Percentiles rank a stretch among this genome's conserved stretches.
phyloP scores from a whole-genome alignment of 2,888 invertebrate genomes.

The Ctena decussata region DNA sequence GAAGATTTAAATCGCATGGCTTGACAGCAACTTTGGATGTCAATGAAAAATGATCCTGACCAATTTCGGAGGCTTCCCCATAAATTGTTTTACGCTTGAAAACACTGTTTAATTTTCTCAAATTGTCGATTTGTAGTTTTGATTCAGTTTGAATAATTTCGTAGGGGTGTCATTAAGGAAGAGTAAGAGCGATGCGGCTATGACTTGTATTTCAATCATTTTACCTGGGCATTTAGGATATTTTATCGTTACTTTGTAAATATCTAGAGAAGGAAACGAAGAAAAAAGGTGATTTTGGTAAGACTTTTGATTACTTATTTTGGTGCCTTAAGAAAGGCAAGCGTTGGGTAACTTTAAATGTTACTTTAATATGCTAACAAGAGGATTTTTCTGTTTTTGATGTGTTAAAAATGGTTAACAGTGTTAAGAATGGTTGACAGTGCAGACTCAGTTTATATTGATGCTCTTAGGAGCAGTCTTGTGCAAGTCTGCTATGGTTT shows the following conservation, averaged over 20 bases:
- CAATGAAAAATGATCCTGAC: slow-evolving; percentile 55
- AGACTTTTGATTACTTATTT: too few relatives aligned
- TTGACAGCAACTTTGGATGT: slow-evolving; percentile 60
- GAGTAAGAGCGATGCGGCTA: background rate
- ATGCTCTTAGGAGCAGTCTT: too few relatives aligned
- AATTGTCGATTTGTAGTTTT: slow-evolving; percentile 11
- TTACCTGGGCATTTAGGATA: background rate
- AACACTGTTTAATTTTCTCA: slow-evolving; percentile 14
- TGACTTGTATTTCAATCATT: background rate
- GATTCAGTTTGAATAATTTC: slow-evolving; percentile 3
- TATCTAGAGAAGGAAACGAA: too few relatives aligned
- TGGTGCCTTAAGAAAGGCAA: too few relatives aligned
- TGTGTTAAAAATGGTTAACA: too few relatives aligned
- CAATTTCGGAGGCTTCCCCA: slow-evolving; percentile 27
- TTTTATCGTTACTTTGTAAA: too few relatives aligned
- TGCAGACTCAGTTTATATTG: too few relatives aligned
- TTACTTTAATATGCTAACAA: too few relatives aligned
- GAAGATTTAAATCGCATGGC: slow-evolving; percentile 49
- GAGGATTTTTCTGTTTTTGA: too few relatives aligned
- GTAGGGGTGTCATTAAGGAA: background rate
- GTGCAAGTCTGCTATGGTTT: too few relatives aligned
- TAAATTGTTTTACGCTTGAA: slow-evolving; percentile 24
- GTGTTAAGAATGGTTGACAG: too few relatives aligned
- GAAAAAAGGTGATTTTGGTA: background rate
- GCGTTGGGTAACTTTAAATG: too few relatives aligned